phyloP scores from a whole-genome alignment of 1,140 invertebrate species.

The Oryzaephilus surinamensis region DNA sequence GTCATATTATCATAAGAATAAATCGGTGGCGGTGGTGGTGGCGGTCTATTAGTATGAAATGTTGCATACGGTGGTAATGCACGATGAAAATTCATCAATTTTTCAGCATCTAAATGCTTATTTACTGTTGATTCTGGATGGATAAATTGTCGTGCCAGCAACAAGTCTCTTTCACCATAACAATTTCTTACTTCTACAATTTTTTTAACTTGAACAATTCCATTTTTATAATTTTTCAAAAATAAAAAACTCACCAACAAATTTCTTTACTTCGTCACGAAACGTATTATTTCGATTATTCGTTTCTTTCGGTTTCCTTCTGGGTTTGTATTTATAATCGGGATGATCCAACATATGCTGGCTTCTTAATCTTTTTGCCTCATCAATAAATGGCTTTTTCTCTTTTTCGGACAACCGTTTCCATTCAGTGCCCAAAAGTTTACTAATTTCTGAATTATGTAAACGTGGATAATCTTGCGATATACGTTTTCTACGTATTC shows the following conservation, averaged over 20 bases:
- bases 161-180: neutral
- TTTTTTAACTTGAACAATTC: neutral
- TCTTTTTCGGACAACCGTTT: constrained; percentile 55
- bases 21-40: neutral
- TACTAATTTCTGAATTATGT: constrained; percentile 67
- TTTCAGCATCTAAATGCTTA: neutral
- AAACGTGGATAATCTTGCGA: constrained; percentile 72
- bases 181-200: neutral
- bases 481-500: constrained; percentile 60
- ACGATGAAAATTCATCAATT: neutral
- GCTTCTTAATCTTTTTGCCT: constrained; percentile 59
- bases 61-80: constrained; percentile 1
- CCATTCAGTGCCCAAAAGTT: constrained; percentile 59
- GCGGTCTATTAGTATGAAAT: neutral
- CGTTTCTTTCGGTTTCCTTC: constrained; percentile 52
- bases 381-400: constrained; percentile 73
- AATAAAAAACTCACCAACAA: too few species aligned
- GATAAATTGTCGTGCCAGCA: neutral
- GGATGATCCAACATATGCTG: constrained; percentile 68
- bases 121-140: neutral
- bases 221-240: neutral
- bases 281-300: constrained; percentile 6
- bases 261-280: too few species aligned
- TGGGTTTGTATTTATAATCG: constrained; percentile 60
- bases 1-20: neutral